phyloP scores from a whole-genome alignment of 2,888 invertebrate species.

The Drosophila nr. perissopoda region DNA sequence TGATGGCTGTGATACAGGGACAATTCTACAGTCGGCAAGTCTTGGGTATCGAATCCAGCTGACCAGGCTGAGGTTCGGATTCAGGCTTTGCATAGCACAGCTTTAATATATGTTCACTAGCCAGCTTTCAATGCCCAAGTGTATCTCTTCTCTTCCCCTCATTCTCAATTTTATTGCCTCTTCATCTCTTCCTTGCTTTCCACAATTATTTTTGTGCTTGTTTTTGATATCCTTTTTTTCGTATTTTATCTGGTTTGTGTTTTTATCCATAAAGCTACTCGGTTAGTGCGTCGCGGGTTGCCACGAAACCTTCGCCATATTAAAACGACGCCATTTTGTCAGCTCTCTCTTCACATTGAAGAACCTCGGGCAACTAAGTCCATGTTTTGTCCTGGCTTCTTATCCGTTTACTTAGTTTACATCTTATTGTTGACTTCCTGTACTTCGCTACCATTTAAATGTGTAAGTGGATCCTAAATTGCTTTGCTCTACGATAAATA shows the following conservation, averaged over 20 bases:
- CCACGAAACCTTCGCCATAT: background rate
- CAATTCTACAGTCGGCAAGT: background rate
- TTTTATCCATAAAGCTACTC: conserved; percentile 15
- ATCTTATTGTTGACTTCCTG: background rate
- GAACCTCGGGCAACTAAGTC: background rate
- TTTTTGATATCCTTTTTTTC: background rate
- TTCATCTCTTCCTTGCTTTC: background rate
- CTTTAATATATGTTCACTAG: background rate
- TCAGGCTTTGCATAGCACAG: conserved; percentile 2
- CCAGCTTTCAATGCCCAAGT: background rate
- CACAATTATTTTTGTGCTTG: background rate
- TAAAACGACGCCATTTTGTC: conserved; percentile 27
- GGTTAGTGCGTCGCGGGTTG: background rate
- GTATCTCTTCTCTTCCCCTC: background rate
- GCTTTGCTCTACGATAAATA: background rate
- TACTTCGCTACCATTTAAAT: background rate
- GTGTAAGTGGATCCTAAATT: background rate
- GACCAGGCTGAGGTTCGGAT: background rate
- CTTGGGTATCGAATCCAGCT: conserved; percentile 10
- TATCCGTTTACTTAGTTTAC: background rate
- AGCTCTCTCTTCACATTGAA: background rate
- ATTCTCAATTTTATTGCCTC: background rate
- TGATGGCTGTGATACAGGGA: background rate
- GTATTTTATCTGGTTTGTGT: conserved; percentile 9
- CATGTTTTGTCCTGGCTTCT: background rate